phyloP scores from a whole-genome alignment of 1,140 invertebrate genomes.

The Thalassaphorura encarpata region DNA sequence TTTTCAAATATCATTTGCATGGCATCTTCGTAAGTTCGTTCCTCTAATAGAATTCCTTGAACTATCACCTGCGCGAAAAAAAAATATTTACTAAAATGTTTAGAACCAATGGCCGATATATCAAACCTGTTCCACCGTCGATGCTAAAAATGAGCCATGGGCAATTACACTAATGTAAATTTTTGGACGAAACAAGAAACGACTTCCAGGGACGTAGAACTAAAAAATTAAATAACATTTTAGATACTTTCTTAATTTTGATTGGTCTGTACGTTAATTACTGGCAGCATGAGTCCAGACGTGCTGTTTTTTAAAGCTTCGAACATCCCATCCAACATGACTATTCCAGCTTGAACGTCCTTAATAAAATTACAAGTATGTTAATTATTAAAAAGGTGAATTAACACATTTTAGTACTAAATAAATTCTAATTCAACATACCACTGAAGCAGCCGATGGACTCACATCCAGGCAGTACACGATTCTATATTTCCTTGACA shows the following conservation, averaged over 20 bases:
- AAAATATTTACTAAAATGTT: not conserved
- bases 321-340: slow-evolving; percentile 60
- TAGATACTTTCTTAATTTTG: slow-evolving; percentile 8
- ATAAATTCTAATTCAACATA: slow-evolving; percentile 35
- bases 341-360: slow-evolving; percentile 54
- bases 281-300: slow-evolving; percentile 51
- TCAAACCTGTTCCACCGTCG: slow-evolving; percentile 54
- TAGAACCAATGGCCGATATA: not conserved
- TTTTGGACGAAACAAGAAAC: slow-evolving; percentile 53
- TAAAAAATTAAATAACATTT: slow-evolving; percentile 36
- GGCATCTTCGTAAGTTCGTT: slow-evolving; percentile 51
- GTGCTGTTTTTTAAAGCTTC: slow-evolving; percentile 52
- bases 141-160: slow-evolving; percentile 65
- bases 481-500: slow-evolving; percentile 52
- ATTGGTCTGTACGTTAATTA: slow-evolving; percentile 38
- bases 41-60: slow-evolving; percentile 58
- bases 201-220: slow-evolving; percentile 60
- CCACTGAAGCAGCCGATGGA: slow-evolving; percentile 62
- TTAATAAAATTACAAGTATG: slow-evolving; percentile 30
- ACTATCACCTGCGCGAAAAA: slow-evolving; percentile 48
- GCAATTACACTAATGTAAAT: slow-evolving; percentile 69
- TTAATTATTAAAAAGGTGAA: slow-evolving; percentile 6
- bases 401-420: slow-evolving; percentile 3
- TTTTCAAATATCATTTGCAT: slow-evolving; percentile 48
- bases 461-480: slow-evolving; percentile 71